These are phyloP conservation scores for Eurypyga helias DNA, from an alignment of 2,113 vertebrate species.

Conservation along the genomic window DNA sequence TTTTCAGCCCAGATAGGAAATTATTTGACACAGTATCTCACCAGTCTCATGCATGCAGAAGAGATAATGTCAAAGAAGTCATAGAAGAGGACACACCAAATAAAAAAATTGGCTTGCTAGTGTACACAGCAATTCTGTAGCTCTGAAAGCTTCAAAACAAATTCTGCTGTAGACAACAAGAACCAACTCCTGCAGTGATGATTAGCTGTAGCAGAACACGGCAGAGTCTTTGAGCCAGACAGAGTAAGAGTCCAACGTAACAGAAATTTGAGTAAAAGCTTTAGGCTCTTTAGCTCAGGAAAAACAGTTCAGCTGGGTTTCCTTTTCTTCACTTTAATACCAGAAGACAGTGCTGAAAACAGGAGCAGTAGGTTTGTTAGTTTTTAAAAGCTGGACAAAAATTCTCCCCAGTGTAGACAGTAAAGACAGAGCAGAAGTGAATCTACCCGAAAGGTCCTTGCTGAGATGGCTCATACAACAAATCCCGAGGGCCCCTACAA, in stretches of 20 bases:
- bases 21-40: neutral
- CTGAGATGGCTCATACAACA: neutral
- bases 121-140: neutral
- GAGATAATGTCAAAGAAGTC: neutral
- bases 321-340: neutral
- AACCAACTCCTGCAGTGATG: neutral
- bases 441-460: neutral
- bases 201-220: neutral
- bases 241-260: neutral
- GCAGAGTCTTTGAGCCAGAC: neutral
- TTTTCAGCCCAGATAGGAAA: neutral
- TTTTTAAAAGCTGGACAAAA: neutral
- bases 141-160: neutral
- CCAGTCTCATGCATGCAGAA: rapidly evolving
- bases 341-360: neutral
- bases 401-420: neutral
- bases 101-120: neutral
- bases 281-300: neutral
- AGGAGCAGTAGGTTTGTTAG: neutral
- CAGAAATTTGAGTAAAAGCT: neutral
- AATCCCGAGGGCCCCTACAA: neutral
- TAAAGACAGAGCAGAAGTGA: neutral
- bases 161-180: neutral
- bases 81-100: neutral
- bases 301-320: neutral